Percentiles rank a stretch among this genome's conserved stretches.
Evolutionary conservation across 2,113 vertebrate species (phyloP).

Genomic region (Aepyceros melampus): DNA sequence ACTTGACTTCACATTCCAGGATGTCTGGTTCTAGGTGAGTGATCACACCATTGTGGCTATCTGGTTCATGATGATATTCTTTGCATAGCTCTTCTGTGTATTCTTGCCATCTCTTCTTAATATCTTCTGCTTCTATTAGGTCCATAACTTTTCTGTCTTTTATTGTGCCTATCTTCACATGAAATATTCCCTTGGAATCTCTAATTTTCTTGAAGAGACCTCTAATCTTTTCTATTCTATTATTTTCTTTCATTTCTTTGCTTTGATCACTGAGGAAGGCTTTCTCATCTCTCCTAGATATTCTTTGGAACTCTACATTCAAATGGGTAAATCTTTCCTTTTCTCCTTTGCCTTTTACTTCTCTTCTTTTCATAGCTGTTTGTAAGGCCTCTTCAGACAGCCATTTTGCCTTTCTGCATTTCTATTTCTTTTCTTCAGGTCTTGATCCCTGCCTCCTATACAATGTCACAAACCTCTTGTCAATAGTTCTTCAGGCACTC

Average conservation of each 20-base stretch:
- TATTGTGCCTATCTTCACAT: neutral
- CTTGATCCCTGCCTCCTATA: neutral
- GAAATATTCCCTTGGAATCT: neutral
- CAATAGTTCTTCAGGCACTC: neutral
- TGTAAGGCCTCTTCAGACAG: neutral
- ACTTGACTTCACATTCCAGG: neutral
- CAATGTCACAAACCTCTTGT: accelerated
- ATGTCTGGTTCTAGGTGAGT: neutral
- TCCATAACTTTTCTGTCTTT: neutral
- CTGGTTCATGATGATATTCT: neutral
- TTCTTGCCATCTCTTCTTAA: neutral
- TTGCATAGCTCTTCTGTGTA: neutral
- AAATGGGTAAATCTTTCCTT: neutral
- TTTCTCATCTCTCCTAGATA: neutral
- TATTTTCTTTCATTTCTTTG: neutral
- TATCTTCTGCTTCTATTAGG: neutral
- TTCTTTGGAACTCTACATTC: neutral
- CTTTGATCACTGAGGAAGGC: neutral
- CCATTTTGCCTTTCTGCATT: neutral
- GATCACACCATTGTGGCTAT: neutral
- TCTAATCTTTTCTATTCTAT: neutral
- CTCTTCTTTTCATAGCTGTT: neutral
- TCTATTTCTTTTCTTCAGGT: neutral
- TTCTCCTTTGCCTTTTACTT: neutral
- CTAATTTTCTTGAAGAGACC: neutral